phyloP scores from a whole-genome alignment of 1,140 invertebrate genomes.

The Steinernema feltiae region DNA sequence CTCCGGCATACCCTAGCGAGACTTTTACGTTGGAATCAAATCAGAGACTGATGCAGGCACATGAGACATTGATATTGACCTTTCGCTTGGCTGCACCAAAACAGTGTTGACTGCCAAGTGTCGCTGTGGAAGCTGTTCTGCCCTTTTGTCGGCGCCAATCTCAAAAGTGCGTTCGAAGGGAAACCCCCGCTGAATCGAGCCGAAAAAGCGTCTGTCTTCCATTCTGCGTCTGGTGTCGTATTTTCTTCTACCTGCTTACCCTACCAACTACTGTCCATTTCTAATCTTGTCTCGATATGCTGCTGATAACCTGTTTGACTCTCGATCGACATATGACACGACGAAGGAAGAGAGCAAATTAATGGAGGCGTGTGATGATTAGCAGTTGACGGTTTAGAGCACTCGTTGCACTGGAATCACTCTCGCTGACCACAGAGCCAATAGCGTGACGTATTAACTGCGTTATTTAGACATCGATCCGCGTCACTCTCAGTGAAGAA shows the following conservation, averaged over 20 bases:
- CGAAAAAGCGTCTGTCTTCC: not conserved
- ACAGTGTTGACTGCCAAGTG: no score
- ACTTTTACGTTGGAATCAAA: no score
- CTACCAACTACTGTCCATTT: not conserved
- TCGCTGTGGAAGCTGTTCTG: no score
- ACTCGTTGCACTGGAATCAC: not conserved
- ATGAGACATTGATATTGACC: no score
- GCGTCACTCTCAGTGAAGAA: no score
- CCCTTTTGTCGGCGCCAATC: no score
- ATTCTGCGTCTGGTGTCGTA: not conserved
- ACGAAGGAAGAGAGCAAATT: not conserved
- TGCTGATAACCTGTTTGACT: conserved; percentile 8
- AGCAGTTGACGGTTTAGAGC: not conserved
- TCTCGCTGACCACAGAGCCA: not conserved
- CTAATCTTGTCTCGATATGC: conserved; percentile 1
- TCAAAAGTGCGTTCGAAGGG: no score
- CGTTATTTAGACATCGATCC: no score
- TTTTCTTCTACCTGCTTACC: not conserved
- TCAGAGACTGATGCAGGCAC: no score
- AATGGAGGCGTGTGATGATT: not conserved
- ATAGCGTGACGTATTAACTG: not conserved
- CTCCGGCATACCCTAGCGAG: no score
- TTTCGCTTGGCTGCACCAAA: no score
- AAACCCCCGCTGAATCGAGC: not conserved
- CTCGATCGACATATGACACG: not conserved